Evolutionary conservation across 2,113 vertebrate species (phyloP), one percentile per base, ranked within the genome.

Genomic region (Vulpes vulpes): DNA sequence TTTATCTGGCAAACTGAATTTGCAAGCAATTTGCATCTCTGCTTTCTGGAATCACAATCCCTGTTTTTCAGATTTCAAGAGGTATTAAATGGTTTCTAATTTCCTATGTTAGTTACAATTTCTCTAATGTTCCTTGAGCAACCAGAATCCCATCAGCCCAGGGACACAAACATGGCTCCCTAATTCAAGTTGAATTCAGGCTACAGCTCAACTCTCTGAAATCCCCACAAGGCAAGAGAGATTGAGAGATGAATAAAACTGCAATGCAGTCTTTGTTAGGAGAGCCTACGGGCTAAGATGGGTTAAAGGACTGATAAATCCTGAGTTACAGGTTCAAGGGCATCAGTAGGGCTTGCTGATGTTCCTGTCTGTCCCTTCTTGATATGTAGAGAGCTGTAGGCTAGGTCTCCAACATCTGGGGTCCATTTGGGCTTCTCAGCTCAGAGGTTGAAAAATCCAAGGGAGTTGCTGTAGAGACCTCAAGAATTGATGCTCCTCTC

Each of bases 21-120:
- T 84, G 67, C 79, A 95, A 93, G 79, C 83, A 95, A 78, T 90
- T 87, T 95, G 83, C 83, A 85, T 91, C 79, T 94, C 97, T 94
- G 32, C 89, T 97, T 81, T 96, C 94, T 88, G 53, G 87, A 92
- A 90, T 96, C 73, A 65, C 22, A 62, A 92, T 15, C 59, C 89
- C 73, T 91, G 49, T 89, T 97, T 97, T 97, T 94, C 76, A 38
- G 43, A 62, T 95, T 82, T 83, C 64, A 81, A 95, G 74, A 92
- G 74, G 91, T 94, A 85, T 83, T 93, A 96, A 97, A 91, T 23
- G 9, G 30, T 22, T 92, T 67, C 82, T 69, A 71, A 97, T 94
- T 97, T 97, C 85, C 93, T 92, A 71, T 91, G 85, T 95, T 85
- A 74, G 51, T 91, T 79, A 64, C 17, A 83, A 60, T 97, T 94